Percentiles rank a stretch among this genome's conserved stretches.
phyloP scores from a whole-genome alignment of 2,888 invertebrate species.

The Plebejus argus region DNA sequence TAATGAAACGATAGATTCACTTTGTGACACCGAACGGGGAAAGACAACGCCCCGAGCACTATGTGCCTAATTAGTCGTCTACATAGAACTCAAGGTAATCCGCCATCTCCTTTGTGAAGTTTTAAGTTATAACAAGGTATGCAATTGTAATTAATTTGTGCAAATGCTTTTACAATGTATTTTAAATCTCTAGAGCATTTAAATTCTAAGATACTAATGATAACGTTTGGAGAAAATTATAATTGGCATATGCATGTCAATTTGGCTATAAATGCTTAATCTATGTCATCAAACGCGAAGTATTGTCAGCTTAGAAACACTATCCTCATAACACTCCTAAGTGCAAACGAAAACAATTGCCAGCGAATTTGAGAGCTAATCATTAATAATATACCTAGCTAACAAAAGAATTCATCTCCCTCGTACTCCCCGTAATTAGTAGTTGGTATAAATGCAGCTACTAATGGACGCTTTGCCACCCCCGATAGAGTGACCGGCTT shows the following conservation, averaged over 20 bases:
- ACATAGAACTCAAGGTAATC: conserved; percentile 32
- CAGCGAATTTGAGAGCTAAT: conserved; percentile 17
- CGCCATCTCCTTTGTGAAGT: conserved; percentile 32
- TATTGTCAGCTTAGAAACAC: background rate
- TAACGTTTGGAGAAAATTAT: background rate
- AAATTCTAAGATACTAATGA: background rate
- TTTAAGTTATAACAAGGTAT: conserved; percentile 33
- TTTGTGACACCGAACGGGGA: conserved; percentile 16
- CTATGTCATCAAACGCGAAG: background rate
- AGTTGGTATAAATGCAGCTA: conserved; percentile 53
- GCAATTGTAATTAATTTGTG: conserved; percentile 23
- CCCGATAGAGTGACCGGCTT: conserved; percentile 48
- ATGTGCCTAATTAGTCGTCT: conserved; percentile 33
- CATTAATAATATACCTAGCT: conserved; percentile 20
- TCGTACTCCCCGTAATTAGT: conserved; percentile 53
- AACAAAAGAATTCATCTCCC: conserved; percentile 41
- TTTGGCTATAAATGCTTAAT: background rate
- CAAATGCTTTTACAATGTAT: conserved; percentile 24
- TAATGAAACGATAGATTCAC: conserved; percentile 30
- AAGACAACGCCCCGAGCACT: conserved; percentile 30
- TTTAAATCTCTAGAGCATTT: background rate
- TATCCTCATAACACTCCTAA: background rate
- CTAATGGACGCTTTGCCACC: conserved; percentile 56
- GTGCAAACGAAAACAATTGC: background rate
- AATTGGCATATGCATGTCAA: background rate